phyloP scores from a whole-genome alignment of 2,797 vertebrate species.

The Sternarchorhynchus goeldii region DNA sequence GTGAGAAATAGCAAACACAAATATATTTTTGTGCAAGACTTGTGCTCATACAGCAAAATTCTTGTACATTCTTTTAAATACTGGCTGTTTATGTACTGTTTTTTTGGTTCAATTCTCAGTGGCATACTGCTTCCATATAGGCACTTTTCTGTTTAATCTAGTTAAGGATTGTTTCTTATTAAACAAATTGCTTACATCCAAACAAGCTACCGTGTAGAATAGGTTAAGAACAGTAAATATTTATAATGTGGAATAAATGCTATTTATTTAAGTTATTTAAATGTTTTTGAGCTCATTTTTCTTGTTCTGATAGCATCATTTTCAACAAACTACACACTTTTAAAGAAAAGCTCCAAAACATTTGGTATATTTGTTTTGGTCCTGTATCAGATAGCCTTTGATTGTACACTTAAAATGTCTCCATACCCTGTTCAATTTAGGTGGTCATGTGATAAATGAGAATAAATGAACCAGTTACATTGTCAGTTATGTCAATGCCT shows the following conservation, averaged over 20 bases:
- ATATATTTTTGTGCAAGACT: neutral
- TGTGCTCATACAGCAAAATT: too few species aligned
- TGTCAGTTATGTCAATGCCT: too few species aligned
- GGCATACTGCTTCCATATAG: neutral
- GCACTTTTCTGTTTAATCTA: neutral
- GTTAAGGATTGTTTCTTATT: too few species aligned
- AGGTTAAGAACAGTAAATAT: neutral
- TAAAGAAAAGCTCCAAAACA: neutral
- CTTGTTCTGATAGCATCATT: neutral
- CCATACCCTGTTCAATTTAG: too few species aligned
- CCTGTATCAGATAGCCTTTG: neutral
- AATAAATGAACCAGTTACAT: too few species aligned
- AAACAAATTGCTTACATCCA: neutral
- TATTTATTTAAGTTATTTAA: neutral
- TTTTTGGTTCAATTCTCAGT: neutral
- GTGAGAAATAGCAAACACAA: neutral
- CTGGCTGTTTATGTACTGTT: too few species aligned
- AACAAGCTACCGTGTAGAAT: slow-evolving; percentile 8
- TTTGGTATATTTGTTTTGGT: neutral
- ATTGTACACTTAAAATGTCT: too few species aligned
- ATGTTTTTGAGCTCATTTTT: neutral
- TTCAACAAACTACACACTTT: neutral
- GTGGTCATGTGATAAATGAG: too few species aligned
- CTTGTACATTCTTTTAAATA: too few species aligned
- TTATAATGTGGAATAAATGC: slow-evolving; percentile 31